These are phyloP conservation scores for Ageneiosus marmoratus DNA, from an alignment of 2,113 vertebrate genomes.

Conservation along the genomic window DNA sequence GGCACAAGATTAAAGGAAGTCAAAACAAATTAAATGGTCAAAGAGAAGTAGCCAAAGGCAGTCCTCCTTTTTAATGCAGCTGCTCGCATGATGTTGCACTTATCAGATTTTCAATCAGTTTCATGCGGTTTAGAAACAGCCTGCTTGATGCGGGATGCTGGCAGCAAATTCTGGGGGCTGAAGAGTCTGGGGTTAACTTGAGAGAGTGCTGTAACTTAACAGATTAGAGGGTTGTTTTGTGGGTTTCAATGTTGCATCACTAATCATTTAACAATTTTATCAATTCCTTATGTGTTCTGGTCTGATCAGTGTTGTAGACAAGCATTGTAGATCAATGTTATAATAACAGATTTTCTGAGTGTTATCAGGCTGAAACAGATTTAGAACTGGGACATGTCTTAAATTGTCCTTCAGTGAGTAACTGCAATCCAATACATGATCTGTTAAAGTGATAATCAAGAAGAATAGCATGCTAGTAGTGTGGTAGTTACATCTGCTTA, in stretches of 20 bases:
- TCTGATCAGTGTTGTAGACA: conserved; percentile 1
- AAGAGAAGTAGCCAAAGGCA: conserved; percentile 59
- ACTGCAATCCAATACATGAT: conserved; percentile 37
- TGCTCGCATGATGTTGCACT: conserved; percentile 57
- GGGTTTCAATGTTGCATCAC: conserved; percentile 8
- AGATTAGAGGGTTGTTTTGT: conserved; percentile 53
- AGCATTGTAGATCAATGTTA: not conserved
- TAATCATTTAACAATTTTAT: conserved; percentile 53
- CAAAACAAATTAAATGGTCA: conserved; percentile 66
- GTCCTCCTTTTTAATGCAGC: conserved; percentile 38
- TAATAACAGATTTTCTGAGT: too few species aligned
- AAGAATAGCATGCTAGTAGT: conserved; percentile 21
- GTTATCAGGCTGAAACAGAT: conserved; percentile 39
- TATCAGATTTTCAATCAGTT: conserved; percentile 68
- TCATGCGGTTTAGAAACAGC: conserved; percentile 68
- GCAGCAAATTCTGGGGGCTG: conserved; percentile 46
- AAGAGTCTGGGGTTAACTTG: conserved; percentile 36
- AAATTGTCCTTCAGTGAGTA: conserved; percentile 29
- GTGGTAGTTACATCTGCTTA: not conserved
- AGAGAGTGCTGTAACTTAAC: conserved; percentile 62
- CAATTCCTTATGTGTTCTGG: conserved; percentile 44
- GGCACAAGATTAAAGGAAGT: conserved; percentile 65
- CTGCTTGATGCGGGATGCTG: conserved; percentile 61
- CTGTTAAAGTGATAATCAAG: conserved; percentile 36
- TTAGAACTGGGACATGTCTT: conserved; percentile 17